These are phyloP conservation scores for Reticulitermes lucifugus DNA, from an alignment of 2,888 invertebrate genomes.

Conservation along the genomic window DNA sequence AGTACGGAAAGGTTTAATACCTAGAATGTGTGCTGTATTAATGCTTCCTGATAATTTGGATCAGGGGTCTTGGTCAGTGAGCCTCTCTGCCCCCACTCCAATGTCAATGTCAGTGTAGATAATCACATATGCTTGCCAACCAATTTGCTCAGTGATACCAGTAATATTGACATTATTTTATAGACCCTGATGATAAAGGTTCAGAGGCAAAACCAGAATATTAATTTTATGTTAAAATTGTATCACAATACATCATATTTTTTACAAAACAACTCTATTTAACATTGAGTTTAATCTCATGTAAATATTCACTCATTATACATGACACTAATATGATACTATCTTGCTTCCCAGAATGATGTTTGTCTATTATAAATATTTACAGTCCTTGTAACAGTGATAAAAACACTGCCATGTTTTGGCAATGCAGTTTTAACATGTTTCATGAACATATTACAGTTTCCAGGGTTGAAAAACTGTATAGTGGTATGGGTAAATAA, in stretches of 20 bases:
- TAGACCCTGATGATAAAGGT: background rate
- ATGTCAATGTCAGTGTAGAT: slow-evolving; percentile 20
- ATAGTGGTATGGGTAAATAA: no score
- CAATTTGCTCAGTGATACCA: slow-evolving; percentile 15
- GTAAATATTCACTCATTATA: slow-evolving; percentile 15
- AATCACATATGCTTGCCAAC: slow-evolving; percentile 15
- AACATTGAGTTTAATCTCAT: background rate
- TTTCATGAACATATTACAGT: background rate
- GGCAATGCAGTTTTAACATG: slow-evolving; percentile 3
- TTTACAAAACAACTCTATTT: background rate
- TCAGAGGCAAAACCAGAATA: background rate
- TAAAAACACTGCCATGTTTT: slow-evolving; percentile 9
- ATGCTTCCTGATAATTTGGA: slow-evolving; percentile 12
- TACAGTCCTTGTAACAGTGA: background rate
- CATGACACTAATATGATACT: background rate
- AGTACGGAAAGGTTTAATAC: background rate
- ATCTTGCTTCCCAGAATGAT: background rate
- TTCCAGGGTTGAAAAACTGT: no score
- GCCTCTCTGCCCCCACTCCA: background rate
- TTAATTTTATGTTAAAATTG: background rate
- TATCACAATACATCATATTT: slow-evolving; percentile 16
- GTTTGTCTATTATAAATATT: background rate
- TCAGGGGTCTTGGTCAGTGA: background rate
- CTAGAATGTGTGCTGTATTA: background rate
- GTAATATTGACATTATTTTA: slow-evolving; percentile 3